Evolutionary conservation across 2,888 invertebrate genomes (phyloP), one percentile per base, ranked within the genome.

Genomic region (Protodeltote pygarga): DNA sequence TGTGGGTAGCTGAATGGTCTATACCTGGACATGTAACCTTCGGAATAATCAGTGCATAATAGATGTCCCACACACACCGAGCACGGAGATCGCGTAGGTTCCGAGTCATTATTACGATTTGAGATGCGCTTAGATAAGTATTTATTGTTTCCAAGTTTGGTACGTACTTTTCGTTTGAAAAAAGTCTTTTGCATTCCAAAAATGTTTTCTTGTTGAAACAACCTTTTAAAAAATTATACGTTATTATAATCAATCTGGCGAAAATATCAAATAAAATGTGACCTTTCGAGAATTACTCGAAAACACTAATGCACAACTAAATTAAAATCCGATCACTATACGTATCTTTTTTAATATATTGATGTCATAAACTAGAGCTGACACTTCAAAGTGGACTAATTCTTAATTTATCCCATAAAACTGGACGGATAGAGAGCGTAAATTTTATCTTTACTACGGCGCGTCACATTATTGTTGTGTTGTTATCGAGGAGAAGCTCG

Each of bases 51-150:
- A 64, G 48, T 40, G 63, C 42, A 51, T 65, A 60, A 65, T 70
- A 44, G 44, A 59, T 73, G 70, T 80, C 87, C 87, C 83, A 86
- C 87, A 77, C 85, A 76, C 47, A 60, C 59, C 72, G 28, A 53
- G 68, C 58, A 62, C 65, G 72, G 75, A 4, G 24, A 60, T 42
- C n/a, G 79, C 72, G 83, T 83, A 74, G 83, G 83, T 57, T 60
- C 42, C 40, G 27, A 15, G 44, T 29, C 27, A 53, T 52, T 54
- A 49, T 33, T 42, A 42, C 31, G 10, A 53, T 41, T 16, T 28
- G 13, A 46, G 39, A 62, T 63, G 49, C 24, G 23, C 16, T 38
- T 37, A 25, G 35, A 48, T 42, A 48, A 24, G 27, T 32, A 37
- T 38, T 54, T 25, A 40, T 61, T 33, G 8, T 24, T 8, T 6